phyloP scores from a whole-genome alignment of 2,888 invertebrate genomes.

The Brachyopa scutellaris region DNA sequence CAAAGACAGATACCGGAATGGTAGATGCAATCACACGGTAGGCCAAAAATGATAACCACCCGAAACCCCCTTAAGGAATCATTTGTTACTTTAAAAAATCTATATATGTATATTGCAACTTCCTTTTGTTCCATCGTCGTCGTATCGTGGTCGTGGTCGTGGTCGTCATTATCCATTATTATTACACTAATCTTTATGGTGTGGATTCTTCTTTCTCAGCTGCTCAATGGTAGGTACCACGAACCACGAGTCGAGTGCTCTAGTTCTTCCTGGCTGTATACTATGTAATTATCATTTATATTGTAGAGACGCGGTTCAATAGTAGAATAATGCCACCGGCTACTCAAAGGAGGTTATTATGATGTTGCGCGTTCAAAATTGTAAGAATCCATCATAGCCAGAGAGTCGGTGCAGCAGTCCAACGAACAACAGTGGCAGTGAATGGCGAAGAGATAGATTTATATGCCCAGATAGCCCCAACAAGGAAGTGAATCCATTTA shows the following conservation, averaged over 20 bases:
- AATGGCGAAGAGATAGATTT: slow-evolving; percentile 64
- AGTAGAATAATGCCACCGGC: slow-evolving; percentile 71
- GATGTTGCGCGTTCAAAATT: slow-evolving; percentile 71
- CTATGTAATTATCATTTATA: slow-evolving; percentile 70
- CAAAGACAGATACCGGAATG: slow-evolving; percentile 53
- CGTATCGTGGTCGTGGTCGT: slow-evolving; percentile 1
- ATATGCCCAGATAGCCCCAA: slow-evolving; percentile 60
- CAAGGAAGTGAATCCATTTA: slow-evolving; percentile 71
- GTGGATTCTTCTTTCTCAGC: slow-evolving; percentile 51
- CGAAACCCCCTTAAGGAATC: slow-evolving; percentile 45
- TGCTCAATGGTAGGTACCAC: background rate
- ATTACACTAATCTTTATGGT: slow-evolving; percentile 58
- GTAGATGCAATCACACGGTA: slow-evolving; percentile 47
- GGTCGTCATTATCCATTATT: slow-evolving; percentile 26
- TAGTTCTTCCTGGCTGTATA: slow-evolving; percentile 34
- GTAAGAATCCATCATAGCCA: slow-evolving; percentile 62
- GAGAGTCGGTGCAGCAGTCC: background rate
- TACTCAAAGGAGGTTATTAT: slow-evolving; percentile 71
- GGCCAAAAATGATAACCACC: slow-evolving; percentile 50
- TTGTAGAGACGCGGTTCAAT: slow-evolving; percentile 70
- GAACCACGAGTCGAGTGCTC: slow-evolving; percentile 40
- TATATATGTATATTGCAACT: too few species aligned
- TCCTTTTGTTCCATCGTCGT: slow-evolving; percentile 49
- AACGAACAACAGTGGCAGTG: slow-evolving; percentile 63
- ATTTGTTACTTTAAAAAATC: slow-evolving; percentile 50